Conservation (phyloP, 1,140 invertebrate genomes). For the Zophobas atratus region DNA sequence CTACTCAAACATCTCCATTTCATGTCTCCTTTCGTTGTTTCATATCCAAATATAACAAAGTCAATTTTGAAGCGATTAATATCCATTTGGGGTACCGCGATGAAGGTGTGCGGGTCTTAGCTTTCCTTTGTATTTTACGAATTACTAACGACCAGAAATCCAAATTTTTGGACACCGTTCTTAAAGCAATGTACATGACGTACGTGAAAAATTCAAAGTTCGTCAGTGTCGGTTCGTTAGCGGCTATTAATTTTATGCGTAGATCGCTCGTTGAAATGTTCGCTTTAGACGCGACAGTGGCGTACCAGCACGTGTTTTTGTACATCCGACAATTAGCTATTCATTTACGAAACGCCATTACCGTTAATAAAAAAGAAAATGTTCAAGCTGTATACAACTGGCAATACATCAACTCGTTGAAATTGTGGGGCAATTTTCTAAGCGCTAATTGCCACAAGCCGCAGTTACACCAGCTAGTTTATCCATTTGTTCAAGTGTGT, state of each 20-base stretch:
- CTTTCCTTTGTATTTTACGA: slow-evolving; percentile 90
- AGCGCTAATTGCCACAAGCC: slow-evolving; percentile 76
- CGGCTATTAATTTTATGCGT: slow-evolving; percentile 97
- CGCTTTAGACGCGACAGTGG: slow-evolving; percentile 82
- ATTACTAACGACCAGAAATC: slow-evolving; percentile 81
- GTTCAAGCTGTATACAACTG: slow-evolving; percentile 97
- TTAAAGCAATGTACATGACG: slow-evolving; percentile 94
- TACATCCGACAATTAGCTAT: slow-evolving; percentile 98
- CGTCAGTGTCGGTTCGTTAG: slow-evolving; percentile 88
- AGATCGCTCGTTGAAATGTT: slow-evolving; percentile 94
- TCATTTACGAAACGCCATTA: slow-evolving; percentile 95
- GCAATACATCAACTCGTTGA: slow-evolving; percentile 95
- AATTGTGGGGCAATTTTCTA: slow-evolving; percentile 90
- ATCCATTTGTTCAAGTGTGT: slow-evolving; percentile 93
- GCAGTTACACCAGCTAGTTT: slow-evolving; percentile 87
- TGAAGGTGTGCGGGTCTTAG: slow-evolving; percentile 88
- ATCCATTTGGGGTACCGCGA: slow-evolving; percentile 86
- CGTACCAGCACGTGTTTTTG: slow-evolving; percentile 95
- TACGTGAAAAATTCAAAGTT: slow-evolving; percentile 96
- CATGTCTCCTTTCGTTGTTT: slow-evolving; percentile 83
- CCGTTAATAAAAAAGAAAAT: slow-evolving; percentile 92
- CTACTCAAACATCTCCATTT: slow-evolving; percentile 92
- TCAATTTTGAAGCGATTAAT: slow-evolving; percentile 82
- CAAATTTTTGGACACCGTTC: slow-evolving; percentile 78
- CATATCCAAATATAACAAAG: slow-evolving; percentile 79